These are phyloP conservation scores for Drosophila suzukii DNA, from an alignment of 1,140 invertebrate species.

Conservation along the genomic window DNA sequence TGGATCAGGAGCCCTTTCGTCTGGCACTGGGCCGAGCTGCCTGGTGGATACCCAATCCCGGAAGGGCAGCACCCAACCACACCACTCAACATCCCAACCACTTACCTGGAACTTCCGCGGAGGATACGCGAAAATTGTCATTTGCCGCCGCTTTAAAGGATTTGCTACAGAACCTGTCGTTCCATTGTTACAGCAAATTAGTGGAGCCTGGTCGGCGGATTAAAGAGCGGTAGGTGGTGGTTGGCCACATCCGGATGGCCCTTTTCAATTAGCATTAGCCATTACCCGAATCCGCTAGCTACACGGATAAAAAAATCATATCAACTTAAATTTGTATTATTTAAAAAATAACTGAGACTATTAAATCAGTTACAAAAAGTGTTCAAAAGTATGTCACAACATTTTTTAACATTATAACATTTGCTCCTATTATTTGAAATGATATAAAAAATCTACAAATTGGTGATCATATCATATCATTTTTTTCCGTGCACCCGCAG, in stretches of 20 bases:
- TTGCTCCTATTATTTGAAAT: too few relatives aligned
- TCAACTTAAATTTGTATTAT: too few relatives aligned
- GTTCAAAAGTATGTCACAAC: too few relatives aligned
- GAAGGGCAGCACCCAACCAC: not conserved
- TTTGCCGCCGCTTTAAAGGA: slow-evolving; percentile 78
- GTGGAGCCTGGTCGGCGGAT: slow-evolving; percentile 70
- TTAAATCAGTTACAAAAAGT: too few relatives aligned
- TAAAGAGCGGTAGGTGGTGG: slow-evolving; percentile 69
- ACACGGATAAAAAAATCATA: not conserved
- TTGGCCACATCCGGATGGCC: slow-evolving; percentile 4
- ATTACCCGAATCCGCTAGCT: slow-evolving; percentile 22
- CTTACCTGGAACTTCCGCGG: slow-evolving; percentile 27
- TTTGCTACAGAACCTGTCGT: slow-evolving; percentile 80
- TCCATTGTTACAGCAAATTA: slow-evolving; percentile 83
- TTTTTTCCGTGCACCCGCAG: slow-evolving; percentile 65
- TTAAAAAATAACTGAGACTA: too few relatives aligned
- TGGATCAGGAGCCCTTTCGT: slow-evolving; percentile 44
- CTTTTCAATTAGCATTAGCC: slow-evolving; percentile 64
- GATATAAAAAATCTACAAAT: too few relatives aligned
- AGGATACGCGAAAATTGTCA: slow-evolving; percentile 67
- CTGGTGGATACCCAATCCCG: slow-evolving; percentile 70
- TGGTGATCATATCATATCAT: not conserved
- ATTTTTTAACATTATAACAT: too few relatives aligned
- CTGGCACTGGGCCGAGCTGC: slow-evolving; percentile 66
- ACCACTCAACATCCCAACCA: slow-evolving; percentile 3